Percentiles rank a stretch among this genome's conserved stretches.
These are phyloP conservation scores for Drosophila ficusphila DNA, from an alignment of 1,140 invertebrate species.

Conservation along the genomic window DNA sequence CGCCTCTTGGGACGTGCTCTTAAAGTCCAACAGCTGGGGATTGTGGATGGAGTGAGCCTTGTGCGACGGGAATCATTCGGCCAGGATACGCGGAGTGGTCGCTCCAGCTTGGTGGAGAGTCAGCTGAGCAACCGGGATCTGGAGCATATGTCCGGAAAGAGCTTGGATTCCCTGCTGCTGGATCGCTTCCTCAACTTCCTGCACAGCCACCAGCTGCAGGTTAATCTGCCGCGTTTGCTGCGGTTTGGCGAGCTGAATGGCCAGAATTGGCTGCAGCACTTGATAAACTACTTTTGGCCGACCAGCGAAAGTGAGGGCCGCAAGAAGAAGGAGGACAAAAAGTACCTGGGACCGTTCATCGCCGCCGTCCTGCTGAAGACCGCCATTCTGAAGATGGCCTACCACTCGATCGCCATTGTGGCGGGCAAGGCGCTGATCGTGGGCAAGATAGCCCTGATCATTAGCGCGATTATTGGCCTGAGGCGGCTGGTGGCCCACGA, in stretches of 20 bases:
- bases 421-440: slow-evolving; percentile 89
- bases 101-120: slow-evolving; percentile 84
- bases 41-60: slow-evolving; percentile 87
- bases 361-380: slow-evolving; percentile 88
- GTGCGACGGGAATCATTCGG: slow-evolving; percentile 73
- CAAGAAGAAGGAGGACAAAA: slow-evolving; percentile 87
- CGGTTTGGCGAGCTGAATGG: slow-evolving; percentile 65
- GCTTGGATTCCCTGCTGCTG: slow-evolving; percentile 86
- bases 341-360: slow-evolving; percentile 86
- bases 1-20: slow-evolving; percentile 87
- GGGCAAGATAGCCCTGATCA: slow-evolving; percentile 88
- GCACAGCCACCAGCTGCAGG: slow-evolving; percentile 86
- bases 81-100: slow-evolving; percentile 79
- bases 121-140: slow-evolving; percentile 86
- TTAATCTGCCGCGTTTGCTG: slow-evolving; percentile 85
- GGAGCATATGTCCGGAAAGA: slow-evolving; percentile 83
- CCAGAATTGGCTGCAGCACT: slow-evolving; percentile 73
- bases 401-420: slow-evolving; percentile 89
- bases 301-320: slow-evolving; percentile 76
- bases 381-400: slow-evolving; percentile 89
- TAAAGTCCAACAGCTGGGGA: slow-evolving; percentile 86
- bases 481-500: slow-evolving; percentile 89
- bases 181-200: slow-evolving; percentile 86
- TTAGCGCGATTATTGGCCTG: slow-evolving; percentile 90
- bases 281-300: slow-evolving; percentile 62